Base-by-base conservation (phyloP, 2,113 vertebrate genomes). In the Acanthochromis polyacanthus region DNA sequence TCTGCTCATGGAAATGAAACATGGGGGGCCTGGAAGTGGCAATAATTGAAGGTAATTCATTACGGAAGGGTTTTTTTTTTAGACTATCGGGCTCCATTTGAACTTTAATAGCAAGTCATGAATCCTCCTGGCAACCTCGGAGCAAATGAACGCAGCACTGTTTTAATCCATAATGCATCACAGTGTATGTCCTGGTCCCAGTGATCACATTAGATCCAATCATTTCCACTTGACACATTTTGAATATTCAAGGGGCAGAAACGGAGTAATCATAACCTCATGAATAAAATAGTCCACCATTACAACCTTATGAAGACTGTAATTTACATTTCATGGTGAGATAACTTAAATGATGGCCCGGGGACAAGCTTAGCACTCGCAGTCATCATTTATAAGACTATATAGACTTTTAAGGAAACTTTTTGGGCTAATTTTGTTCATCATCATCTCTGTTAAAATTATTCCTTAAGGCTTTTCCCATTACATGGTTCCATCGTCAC, bases 261-360 rank as follows among this genome's bases (percentile, higher is more conserved):
- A 83, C 10, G 58, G 51, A 81, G 81, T 87, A 91, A 93, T 94
- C 87, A 89, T 74, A 90, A 83, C 65, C 38, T 72, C 60, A 91
- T 93, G 86, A 93, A 92, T 93, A 89, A 93, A 87, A 89, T 83
- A 92, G 75, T n/a, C 25, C 68, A 55, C 85, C 30, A 88, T 91
- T 90, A 85, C 87, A 82, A 75, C 81, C 80, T 87, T 86, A 82
- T 82, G 85, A 88, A 62, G 79, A 85, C 71, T 83, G 87, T 81
- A 82, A 91, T 92, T 91, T 86, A 80, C 71, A 89, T 90, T 87
- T 84, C 81, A 80, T 84, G 56, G 73, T 56, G 48, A 79, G 69
- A 82, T 89, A 74, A 78, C 71, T 80, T 77, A 77, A 87, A 79
- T 71, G 75, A 81, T 78, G 63, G 73, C 88, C 83, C 53, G 60